Conservation (phyloP, 2,888 invertebrate species). For the Melieria picta region DNA sequence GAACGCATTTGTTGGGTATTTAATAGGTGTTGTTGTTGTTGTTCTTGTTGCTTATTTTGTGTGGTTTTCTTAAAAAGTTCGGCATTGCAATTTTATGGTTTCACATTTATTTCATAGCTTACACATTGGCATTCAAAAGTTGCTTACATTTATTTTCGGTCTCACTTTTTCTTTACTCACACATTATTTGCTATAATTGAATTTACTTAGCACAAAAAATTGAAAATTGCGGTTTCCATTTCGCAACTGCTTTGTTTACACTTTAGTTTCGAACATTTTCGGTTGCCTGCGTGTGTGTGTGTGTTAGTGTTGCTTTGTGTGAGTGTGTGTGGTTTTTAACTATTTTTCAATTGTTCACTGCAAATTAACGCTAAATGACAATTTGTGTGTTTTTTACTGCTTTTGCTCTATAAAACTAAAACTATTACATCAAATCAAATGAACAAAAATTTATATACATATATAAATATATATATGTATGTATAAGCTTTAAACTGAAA, state of each 20-base stretch:
- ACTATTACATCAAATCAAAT: constrained; percentile 37
- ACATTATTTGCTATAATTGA: constrained; percentile 23
- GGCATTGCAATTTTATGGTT: constrained; percentile 4
- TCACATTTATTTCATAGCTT: constrained; percentile 27
- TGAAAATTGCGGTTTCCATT: constrained; percentile 19
- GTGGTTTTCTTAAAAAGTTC: background rate
- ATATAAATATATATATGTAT: background rate
- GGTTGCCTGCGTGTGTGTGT: constrained; percentile 7
- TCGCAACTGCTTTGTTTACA: constrained; percentile 4
- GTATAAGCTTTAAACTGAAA: constrained; percentile 21
- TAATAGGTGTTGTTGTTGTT: background rate
- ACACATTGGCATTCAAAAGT: constrained; percentile 13
- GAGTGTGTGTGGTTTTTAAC: too few species aligned
- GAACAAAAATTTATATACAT: background rate
- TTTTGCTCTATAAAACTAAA: constrained; percentile 35
- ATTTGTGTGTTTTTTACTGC: constrained; percentile 18
- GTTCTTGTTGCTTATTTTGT: constrained; percentile 11
- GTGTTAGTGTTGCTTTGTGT: constrained; percentile 5
- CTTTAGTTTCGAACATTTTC: constrained; percentile 24
- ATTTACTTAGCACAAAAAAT: constrained; percentile 14
- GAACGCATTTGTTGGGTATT: constrained; percentile 1
- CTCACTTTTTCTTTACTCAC: constrained; percentile 32
- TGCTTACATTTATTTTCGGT: constrained; percentile 34
- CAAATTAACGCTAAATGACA: constrained; percentile 5
- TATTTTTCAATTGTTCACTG: too few species aligned